Evolutionary conservation across 2,888 invertebrate species (phyloP).

Genomic region (Drosophila bunnanda): DNA sequence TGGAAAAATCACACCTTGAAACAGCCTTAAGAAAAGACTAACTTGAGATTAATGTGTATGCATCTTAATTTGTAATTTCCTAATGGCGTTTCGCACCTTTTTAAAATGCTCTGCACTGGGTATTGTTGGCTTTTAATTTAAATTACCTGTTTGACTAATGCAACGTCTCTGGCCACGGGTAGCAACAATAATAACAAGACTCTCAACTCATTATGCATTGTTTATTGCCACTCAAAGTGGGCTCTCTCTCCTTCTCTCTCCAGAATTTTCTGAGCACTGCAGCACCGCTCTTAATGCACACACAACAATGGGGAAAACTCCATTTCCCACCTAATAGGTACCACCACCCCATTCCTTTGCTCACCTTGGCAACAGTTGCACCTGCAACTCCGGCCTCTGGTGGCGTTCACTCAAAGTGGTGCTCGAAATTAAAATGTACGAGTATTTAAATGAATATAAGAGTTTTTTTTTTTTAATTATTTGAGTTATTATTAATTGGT

Average conservation of each 20-base stretch:
- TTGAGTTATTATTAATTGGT: background rate
- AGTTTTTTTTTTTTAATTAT: background rate
- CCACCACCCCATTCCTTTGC: too few species aligned
- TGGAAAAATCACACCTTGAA: background rate
- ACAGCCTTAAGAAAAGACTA: background rate
- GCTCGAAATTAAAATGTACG: background rate
- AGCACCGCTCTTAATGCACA: constrained; percentile 63
- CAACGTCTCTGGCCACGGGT: constrained; percentile 45
- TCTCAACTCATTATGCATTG: constrained; percentile 63
- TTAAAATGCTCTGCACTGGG: constrained; percentile 13
- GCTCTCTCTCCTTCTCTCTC: constrained; percentile 4
- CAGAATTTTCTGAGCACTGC: constrained; percentile 51
- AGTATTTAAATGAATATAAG: background rate
- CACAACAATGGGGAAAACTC: constrained; percentile 61
- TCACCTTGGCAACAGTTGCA: constrained; percentile 1
- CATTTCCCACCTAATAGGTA: background rate
- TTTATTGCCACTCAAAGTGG: constrained; percentile 74
- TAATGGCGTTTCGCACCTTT: constrained; percentile 32
- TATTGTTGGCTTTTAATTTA: constrained; percentile 71
- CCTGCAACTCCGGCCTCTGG: background rate
- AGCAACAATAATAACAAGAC: constrained; percentile 52
- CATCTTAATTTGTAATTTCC: constrained; percentile 37
- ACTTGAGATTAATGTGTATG: constrained; percentile 1
- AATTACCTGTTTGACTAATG: constrained; percentile 79
- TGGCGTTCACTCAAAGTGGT: background rate